phyloP scores from a whole-genome alignment of 1,140 invertebrate genomes.

The Bombyx mandarina region DNA sequence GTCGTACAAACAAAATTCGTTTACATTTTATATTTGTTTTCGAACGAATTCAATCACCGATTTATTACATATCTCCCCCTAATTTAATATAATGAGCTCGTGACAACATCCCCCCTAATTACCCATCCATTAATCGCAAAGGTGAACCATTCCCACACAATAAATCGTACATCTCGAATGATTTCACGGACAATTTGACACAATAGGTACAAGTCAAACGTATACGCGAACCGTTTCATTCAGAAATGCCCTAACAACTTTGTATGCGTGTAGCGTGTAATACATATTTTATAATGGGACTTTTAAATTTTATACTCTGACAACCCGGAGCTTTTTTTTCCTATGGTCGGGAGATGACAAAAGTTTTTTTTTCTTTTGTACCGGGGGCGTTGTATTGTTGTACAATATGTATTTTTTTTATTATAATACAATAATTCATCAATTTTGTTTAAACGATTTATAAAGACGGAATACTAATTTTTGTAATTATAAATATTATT shows the following conservation, averaged over 20 bases:
- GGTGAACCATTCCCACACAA: constrained; percentile 19
- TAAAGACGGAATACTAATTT: constrained; percentile 1
- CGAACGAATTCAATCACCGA: no score
- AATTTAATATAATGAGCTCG: neutral
- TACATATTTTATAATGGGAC: constrained; percentile 68
- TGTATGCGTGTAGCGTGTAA: constrained; percentile 68
- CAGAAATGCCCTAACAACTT: constrained; percentile 64
- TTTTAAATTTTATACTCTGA: constrained; percentile 60
- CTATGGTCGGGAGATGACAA: constrained; percentile 16
- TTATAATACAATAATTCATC: constrained; percentile 14
- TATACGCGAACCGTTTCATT: constrained; percentile 31
- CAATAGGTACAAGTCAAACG: constrained; percentile 62
- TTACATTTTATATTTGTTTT: no score
- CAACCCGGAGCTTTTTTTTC: constrained; percentile 50
- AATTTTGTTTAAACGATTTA: constrained; percentile 5
- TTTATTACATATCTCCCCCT: neutral
- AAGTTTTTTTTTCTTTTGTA: constrained; percentile 20
- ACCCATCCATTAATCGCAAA: constrained; percentile 30
- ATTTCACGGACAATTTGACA: constrained; percentile 60
- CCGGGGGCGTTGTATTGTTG: constrained; percentile 67
- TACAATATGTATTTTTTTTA: constrained; percentile 56
- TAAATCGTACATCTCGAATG: constrained; percentile 50
- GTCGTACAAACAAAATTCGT: no score
- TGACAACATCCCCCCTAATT: constrained; percentile 37
- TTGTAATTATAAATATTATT: neutral